Conservation (phyloP, 2,113 vertebrate species). For the Leptodactylus fuscus region DNA sequence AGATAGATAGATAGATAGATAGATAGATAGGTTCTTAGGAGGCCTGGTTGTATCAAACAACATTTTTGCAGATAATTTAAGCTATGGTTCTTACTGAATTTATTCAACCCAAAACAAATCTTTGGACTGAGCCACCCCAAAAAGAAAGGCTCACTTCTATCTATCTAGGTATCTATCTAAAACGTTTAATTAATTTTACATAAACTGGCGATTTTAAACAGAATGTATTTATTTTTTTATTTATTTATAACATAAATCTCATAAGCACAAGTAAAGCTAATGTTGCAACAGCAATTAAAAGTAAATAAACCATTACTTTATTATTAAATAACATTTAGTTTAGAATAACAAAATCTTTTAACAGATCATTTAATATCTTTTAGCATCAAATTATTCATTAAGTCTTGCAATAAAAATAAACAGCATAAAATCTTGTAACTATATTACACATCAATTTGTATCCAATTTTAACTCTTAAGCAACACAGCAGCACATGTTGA, state of each 20-base stretch:
- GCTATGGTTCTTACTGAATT: no score
- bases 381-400: constrained; percentile 48
- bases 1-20: no score
- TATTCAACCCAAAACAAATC: no score
- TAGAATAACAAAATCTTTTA: constrained; percentile 39
- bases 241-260: background rate
- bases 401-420: constrained; percentile 36
- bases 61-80: no score
- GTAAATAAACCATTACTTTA: constrained; percentile 54
- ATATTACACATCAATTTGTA: constrained; percentile 18
- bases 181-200: no score
- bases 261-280: background rate
- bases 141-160: no score
- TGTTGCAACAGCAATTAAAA: constrained; percentile 46
- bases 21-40: no score
- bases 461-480: background rate
- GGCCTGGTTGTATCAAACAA: no score
- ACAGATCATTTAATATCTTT: constrained; percentile 55
- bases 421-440: background rate
- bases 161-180: no score
- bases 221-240: no score
- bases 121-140: no score
- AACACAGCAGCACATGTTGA: background rate
- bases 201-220: no score
- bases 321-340: constrained; percentile 52